Evolutionary conservation across 2,888 invertebrate genomes (phyloP).

Genomic region (Leucoma salicis): DNA sequence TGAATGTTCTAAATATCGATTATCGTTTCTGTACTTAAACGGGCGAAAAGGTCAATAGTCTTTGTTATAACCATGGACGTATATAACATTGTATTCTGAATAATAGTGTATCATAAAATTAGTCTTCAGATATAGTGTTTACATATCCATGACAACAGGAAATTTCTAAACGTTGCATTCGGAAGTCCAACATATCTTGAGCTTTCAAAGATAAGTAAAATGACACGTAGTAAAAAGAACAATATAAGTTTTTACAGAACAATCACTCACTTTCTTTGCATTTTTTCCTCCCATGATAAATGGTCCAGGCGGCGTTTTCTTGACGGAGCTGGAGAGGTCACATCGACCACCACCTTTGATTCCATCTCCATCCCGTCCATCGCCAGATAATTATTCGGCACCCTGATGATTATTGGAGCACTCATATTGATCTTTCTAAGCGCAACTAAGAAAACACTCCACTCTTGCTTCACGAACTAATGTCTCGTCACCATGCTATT

Average conservation of each 20-base stretch:
- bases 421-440: constrained; percentile 60
- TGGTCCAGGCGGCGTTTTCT: constrained; percentile 91
- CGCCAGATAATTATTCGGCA: constrained; percentile 71
- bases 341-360: constrained; percentile 55
- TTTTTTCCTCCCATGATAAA: constrained; percentile 92
- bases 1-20: neutral
- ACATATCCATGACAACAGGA: neutral
- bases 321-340: constrained; percentile 56
- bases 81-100: no score
- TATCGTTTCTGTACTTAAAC: constrained; percentile 33
- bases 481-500: constrained; percentile 59
- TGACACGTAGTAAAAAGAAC: constrained; percentile 59
- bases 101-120: no score
- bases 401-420: constrained; percentile 77
- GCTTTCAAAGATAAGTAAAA: constrained; percentile 1
- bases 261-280: constrained; percentile 90
- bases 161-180: constrained; percentile 9
- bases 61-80: neutral
- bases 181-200: constrained; percentile 24
- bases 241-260: constrained; percentile 22
- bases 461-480: constrained; percentile 36
- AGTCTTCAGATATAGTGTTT: no score
- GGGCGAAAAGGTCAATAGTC: constrained; percentile 27
- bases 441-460: constrained; percentile 45
- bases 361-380: constrained; percentile 57